Percentiles rank a stretch among this genome's conserved stretches.
Evolutionary conservation across 2,888 invertebrate species (phyloP).

Genomic region (Flabesymbios commensalis): DNA sequence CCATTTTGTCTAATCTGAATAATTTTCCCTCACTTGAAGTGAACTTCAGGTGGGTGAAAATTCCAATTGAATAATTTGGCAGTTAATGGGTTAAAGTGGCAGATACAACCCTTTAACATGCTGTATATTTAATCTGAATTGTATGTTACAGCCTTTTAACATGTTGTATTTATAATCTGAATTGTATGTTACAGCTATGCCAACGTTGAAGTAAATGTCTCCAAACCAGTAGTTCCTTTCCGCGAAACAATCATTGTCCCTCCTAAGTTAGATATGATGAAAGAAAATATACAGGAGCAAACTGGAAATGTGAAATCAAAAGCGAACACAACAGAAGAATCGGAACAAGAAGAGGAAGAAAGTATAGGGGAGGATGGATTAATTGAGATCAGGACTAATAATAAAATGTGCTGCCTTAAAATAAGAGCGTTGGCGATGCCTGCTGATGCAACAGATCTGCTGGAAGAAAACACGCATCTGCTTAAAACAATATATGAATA

Average conservation of each 20-base stretch:
- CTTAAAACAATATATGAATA: conserved; percentile 70
- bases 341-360: conserved; percentile 39
- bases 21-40: no score
- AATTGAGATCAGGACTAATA: conserved; percentile 68
- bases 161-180: no score
- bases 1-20: no score
- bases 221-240: conserved; percentile 94
- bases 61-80: no score
- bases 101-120: no score
- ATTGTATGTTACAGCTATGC: conserved; percentile 76
- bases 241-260: conserved; percentile 87
- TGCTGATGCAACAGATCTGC: conserved; percentile 69
- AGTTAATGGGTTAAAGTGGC: no score
- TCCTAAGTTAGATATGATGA: conserved; percentile 81
- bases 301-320: conserved; percentile 54
- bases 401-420: conserved; percentile 70
- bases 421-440: conserved; percentile 81
- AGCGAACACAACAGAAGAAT: conserved; percentile 35
- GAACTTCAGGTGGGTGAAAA: no score
- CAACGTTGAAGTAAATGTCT: conserved; percentile 76
- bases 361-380: background rate
- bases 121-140: no score
- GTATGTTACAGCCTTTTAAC: no score
- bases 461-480: conserved; percentile 74
- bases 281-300: conserved; percentile 75